A percentile compares a stretch with the other conserved stretches of the same genome.
Evolutionary conservation across 2,797 vertebrate species (phyloP).

Genomic region (Microctenopoma stevenorrisi): DNA sequence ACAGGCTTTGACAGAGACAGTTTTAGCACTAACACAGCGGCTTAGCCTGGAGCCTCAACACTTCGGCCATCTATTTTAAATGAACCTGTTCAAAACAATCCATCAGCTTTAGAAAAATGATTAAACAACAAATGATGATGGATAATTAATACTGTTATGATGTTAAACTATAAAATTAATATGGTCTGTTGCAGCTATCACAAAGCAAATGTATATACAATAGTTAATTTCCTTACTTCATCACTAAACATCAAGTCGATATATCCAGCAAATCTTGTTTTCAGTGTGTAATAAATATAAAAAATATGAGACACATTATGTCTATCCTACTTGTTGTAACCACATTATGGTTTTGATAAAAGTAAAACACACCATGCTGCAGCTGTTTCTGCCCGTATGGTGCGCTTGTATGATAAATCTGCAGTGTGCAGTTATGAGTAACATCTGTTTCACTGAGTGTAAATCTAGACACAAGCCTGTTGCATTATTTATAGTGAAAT

Average conservation of each 20-base stretch:
- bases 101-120: not conserved
- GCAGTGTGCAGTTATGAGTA: not conserved
- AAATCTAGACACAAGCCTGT: not conserved
- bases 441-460: not conserved
- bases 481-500: not conserved
- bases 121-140: not conserved
- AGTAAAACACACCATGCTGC: not conserved
- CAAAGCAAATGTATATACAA: not conserved
- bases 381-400: not conserved
- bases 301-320: not conserved
- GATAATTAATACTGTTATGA: not conserved
- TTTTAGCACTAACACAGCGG: not conserved
- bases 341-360: not conserved
- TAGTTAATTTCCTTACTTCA: not conserved
- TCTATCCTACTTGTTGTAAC: not conserved
- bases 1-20: slow-evolving; percentile 25
- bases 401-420: not conserved
- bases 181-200: not conserved
- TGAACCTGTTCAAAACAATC: not conserved
- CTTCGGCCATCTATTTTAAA: slow-evolving; percentile 1
- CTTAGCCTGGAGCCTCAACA: not conserved
- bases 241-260: not conserved
- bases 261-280: not conserved
- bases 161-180: not conserved
- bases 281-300: not conserved